These are phyloP conservation scores for Mimumesa dahlbomi DNA, from an alignment of 2,888 invertebrate genomes.

Conservation along the genomic window DNA sequence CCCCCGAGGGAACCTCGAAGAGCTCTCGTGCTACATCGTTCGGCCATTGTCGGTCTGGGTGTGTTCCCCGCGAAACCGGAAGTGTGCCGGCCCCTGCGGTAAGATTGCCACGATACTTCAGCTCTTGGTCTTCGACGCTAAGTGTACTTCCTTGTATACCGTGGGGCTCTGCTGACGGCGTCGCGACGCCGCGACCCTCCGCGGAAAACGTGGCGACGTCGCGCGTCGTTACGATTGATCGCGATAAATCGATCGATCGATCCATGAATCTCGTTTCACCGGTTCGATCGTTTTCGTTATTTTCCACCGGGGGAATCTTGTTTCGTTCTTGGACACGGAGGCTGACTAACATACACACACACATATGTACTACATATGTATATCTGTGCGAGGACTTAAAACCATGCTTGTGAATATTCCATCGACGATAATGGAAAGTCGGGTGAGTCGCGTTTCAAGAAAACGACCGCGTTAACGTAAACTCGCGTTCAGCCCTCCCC, in stretches of 20 bases:
- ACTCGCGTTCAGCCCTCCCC: slow-evolving; percentile 27
- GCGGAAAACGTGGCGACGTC: too few species aligned
- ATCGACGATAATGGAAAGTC: too few species aligned
- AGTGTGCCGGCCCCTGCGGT: slow-evolving; percentile 51
- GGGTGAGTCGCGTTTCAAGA: too few species aligned
- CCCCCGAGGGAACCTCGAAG: slow-evolving; percentile 38
- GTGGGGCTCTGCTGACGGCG: slow-evolving; percentile 55
- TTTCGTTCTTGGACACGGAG: too few species aligned
- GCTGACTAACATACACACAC: too few species aligned
- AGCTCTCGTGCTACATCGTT: slow-evolving; percentile 59
- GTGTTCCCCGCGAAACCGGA: slow-evolving; percentile 54
- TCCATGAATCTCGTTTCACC: too few species aligned
- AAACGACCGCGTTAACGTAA: too few species aligned
- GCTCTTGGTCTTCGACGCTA: slow-evolving; percentile 54
- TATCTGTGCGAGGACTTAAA: too few species aligned
- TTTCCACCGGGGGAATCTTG: background rate
- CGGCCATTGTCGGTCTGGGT: slow-evolving; percentile 51
- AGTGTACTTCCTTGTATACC: slow-evolving; percentile 74
- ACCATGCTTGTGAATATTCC: too few species aligned
- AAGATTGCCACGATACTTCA: slow-evolving; percentile 63
- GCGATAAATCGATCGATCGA: background rate
- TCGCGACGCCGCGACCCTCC: slow-evolving; percentile 27
- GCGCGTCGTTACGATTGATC: too few species aligned
- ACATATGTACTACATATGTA: too few species aligned
- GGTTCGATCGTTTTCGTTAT: too few species aligned